These are phyloP conservation scores for Neopelma chrysocephalum DNA, from an alignment of 2,797 vertebrate species.

Conservation along the genomic window DNA sequence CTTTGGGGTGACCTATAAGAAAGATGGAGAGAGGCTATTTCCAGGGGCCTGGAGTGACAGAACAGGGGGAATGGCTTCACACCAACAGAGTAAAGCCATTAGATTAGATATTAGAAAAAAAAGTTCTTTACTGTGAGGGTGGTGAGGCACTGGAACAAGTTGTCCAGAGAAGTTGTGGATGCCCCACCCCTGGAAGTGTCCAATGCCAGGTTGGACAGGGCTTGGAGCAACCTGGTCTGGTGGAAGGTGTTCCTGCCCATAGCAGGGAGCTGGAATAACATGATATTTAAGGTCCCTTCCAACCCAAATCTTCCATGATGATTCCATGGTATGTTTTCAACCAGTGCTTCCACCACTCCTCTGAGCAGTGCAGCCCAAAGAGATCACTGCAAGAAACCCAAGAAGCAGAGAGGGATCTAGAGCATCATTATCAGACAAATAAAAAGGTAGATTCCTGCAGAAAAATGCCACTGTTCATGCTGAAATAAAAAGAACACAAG, in stretches of 20 bases:
- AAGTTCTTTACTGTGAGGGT: accelerated
- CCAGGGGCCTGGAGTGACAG: neutral
- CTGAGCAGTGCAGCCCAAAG: neutral
- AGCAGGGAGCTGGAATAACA: accelerated
- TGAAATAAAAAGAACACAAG: neutral
- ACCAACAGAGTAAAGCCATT: neutral
- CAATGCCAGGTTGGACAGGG: neutral
- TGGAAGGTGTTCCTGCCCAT: neutral
- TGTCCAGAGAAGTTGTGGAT: neutral
- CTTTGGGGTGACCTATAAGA: neutral
- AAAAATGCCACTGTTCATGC: neutral
- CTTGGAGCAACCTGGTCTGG: accelerated
- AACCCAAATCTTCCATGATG: neutral
- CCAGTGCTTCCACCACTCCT: neutral
- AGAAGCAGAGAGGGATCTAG: neutral
- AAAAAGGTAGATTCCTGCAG: neutral
- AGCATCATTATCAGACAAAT: neutral
- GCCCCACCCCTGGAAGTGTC: neutral
- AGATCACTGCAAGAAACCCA: neutral
- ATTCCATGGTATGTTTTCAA: no score
- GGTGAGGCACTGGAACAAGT: neutral
- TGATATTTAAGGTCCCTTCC: neutral
- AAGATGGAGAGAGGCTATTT: neutral
- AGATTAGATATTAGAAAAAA: no score
- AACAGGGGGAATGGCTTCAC: neutral